Evolutionary conservation across 2,888 invertebrate genomes (phyloP).

Genomic region (Trachelus stipa): DNA sequence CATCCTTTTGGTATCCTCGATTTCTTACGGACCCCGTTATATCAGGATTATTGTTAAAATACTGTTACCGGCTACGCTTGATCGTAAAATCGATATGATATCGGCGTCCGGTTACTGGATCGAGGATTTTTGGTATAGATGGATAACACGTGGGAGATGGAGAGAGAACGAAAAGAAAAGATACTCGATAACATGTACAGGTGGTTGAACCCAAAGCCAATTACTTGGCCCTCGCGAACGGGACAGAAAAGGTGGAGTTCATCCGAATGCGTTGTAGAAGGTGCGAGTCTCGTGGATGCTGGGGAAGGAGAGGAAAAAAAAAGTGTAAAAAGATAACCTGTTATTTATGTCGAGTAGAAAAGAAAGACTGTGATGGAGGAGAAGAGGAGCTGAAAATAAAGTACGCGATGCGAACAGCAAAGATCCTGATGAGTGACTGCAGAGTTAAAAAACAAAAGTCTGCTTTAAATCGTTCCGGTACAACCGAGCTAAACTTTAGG

Average conservation of each 20-base stretch:
- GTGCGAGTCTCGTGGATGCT: not conserved
- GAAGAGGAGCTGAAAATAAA: slow-evolving; percentile 14
- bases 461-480: slow-evolving; percentile 26
- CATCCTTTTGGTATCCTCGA: not conserved
- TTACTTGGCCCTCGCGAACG: slow-evolving; percentile 10
- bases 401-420: not conserved
- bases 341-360: slow-evolving; percentile 41
- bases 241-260: not conserved
- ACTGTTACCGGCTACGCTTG: not conserved
- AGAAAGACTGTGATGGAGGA: slow-evolving; percentile 6
- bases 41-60: not conserved
- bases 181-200: not conserved
- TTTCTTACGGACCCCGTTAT: not conserved
- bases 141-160: not conserved
- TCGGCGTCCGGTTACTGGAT: not conserved
- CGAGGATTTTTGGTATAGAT: not conserved
- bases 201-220: slow-evolving; percentile 18
- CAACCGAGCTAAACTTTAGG: slow-evolving; percentile 45
- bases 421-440: not conserved
- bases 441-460: not conserved
- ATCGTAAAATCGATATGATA: not conserved
- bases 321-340: slow-evolving; percentile 46
- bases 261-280: not conserved
- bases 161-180: not conserved
- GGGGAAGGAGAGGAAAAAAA: slow-evolving; percentile 19